A percentile compares a stretch with the other conserved stretches of the same genome.
Conservation (phyloP, 2,797 vertebrate species). For the Cirrhinus molitorella region DNA sequence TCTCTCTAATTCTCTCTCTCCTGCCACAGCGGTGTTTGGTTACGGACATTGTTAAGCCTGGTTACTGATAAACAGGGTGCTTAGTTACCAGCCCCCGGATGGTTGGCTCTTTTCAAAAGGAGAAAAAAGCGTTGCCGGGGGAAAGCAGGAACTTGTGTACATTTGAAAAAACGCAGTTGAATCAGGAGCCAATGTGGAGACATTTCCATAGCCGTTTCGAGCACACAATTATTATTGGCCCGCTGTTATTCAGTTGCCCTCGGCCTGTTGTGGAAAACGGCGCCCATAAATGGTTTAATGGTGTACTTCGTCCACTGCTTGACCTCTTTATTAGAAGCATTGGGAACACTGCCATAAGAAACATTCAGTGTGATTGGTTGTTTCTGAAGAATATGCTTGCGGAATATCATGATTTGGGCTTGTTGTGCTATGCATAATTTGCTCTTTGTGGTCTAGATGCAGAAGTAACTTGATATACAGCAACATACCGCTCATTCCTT, state of each 20-base stretch:
- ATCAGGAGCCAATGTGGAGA: slow-evolving; percentile 65
- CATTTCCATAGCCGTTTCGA: slow-evolving; percentile 60
- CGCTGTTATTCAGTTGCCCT: slow-evolving; percentile 53
- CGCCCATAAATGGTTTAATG: slow-evolving; percentile 36
- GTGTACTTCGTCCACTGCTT: slow-evolving; percentile 56
- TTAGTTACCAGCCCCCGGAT: slow-evolving; percentile 77
- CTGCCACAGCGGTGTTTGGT: slow-evolving; percentile 73
- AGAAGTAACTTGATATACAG: slow-evolving; percentile 13
- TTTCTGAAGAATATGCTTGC: not conserved
- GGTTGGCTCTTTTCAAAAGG: slow-evolving; percentile 79
- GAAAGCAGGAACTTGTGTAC: slow-evolving; percentile 80
- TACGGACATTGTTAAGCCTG: slow-evolving; percentile 85
- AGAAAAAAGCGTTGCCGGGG: slow-evolving; percentile 77
- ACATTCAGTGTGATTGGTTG: not conserved
- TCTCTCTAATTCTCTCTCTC: slow-evolving; percentile 38
- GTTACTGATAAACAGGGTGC: slow-evolving; percentile 95
- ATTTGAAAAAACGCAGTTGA: slow-evolving; percentile 79
- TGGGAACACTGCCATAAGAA: slow-evolving; percentile 5
- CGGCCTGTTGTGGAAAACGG: slow-evolving; percentile 42
- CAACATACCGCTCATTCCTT: slow-evolving; percentile 61
- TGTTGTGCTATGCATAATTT: slow-evolving; percentile 3
- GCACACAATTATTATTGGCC: slow-evolving; percentile 61
- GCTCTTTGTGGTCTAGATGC: not conserved
- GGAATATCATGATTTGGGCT: not conserved
- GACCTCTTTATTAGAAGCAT: slow-evolving; percentile 42